Base-by-base conservation (phyloP, 2,113 vertebrate genomes). In the Chiloscyllium plagiosum region DNA sequence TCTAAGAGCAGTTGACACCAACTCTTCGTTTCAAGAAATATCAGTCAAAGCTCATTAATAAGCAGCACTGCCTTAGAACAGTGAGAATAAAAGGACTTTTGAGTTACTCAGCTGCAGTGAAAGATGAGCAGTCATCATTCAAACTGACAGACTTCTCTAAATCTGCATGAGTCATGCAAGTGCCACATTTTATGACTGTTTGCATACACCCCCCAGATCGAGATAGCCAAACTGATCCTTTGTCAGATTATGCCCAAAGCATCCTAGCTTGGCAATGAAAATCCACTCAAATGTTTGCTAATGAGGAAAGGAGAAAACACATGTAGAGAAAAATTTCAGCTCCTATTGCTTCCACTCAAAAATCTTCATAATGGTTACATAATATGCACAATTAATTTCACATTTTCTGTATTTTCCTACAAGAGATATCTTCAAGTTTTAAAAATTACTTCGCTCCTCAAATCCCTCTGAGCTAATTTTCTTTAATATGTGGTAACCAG, bases 401-500 rank as follows among this genome's bases (percentile, higher is more conserved):
- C 42, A 47, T 47, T 47, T 47, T 47, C 42, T 47, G 42, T 47
- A 47, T 47, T 47, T 47, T 47, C 42, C 42, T 47, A 47, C 42
- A 47, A 47, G 42, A 47, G 42, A 47, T 47, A 1, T 47, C 42
- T 47, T 47, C 42, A 47, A 47, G 42, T 47, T 47, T 47, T 47
- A 47, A 47, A 47, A 47, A 47, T 47, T 47, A 47, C 42, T 47
- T 47, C 1, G 42, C 42, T 47, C 42, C 42, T 47, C 42, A 47
- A 1, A 47, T 47, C 42, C 42, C 94, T 95, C 42, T 52, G 42
- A 95, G 72, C 94, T 95, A 95, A 95, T 95, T 76, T 94, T 70
- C 42, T 95, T 72, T 13, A 95, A 52, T 69, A 95, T 72, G 22
- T 19, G 68, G 68, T 33, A 72, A 69, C 69, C 94, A 72, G 47